Conservation (phyloP, 1,140 invertebrate genomes). For the Xylocopa sonorina region DNA sequence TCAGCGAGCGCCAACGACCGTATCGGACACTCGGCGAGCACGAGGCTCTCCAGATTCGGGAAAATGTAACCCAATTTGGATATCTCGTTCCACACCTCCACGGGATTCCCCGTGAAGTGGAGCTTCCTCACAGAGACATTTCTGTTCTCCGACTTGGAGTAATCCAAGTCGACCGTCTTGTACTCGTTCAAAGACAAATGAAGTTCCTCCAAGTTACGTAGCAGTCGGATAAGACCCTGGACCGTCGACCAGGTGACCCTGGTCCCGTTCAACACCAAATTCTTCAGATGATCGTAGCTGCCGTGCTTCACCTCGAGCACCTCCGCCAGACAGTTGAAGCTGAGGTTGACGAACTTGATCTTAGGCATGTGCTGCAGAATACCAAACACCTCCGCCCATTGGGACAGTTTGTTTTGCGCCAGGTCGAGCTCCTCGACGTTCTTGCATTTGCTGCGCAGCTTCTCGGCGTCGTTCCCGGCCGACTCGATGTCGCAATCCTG, state of each 20-base stretch:
- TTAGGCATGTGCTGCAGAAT: conserved; percentile 93
- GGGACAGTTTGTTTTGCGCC: conserved; percentile 92
- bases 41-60: conserved; percentile 91
- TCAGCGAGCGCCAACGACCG: conserved; percentile 83
- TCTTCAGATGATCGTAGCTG: conserved; percentile 86
- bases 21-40: conserved; percentile 93
- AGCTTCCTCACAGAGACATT: conserved; percentile 88
- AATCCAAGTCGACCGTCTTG: conserved; percentile 85
- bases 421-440: conserved; percentile 94
- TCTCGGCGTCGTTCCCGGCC: conserved; percentile 89
- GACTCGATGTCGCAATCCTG: conserved; percentile 94
- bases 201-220: conserved; percentile 92
- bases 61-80: conserved; percentile 92
- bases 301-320: conserved; percentile 83
- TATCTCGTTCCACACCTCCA: conserved; percentile 89
- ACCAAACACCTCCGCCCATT: conserved; percentile 93
- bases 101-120: conserved; percentile 92
- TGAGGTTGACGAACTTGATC: conserved; percentile 94
- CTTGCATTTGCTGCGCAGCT: conserved; percentile 90
- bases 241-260: conserved; percentile 92
- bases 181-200: conserved; percentile 95
- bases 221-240: conserved; percentile 87
- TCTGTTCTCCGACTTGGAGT: conserved; percentile 78
- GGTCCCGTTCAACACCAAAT: conserved; percentile 93
- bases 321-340: conserved; percentile 91